Evolutionary conservation across 2,113 vertebrate genomes (phyloP).

Genomic region (Panthera uncia): DNA sequence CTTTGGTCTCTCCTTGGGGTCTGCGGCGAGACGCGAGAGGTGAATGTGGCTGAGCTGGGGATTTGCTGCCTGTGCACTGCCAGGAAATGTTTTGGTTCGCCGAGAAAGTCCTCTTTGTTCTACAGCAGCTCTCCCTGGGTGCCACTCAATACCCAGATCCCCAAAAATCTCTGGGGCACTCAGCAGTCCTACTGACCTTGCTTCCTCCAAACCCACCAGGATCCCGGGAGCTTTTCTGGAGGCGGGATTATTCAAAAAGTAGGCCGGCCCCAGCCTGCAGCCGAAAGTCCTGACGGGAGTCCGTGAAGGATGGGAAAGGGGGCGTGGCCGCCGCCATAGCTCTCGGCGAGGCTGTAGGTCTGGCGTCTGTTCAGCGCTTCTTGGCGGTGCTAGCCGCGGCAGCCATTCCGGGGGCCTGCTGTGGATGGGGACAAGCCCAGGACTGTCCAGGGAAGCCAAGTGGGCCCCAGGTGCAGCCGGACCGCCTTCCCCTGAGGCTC

Average conservation of each 20-base stretch:
- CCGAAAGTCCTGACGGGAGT: neutral
- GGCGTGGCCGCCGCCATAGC: rapidly evolving
- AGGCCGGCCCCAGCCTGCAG: neutral
- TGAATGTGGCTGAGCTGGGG: neutral
- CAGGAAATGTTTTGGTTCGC: neutral
- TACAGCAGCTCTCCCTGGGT: too few relatives aligned
- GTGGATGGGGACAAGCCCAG: neutral
- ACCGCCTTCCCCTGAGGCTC: neutral
- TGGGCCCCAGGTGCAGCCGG: too few relatives aligned
- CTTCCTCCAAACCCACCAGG: neutral
- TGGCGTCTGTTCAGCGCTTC: rapidly evolving
- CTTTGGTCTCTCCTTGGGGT: neutral
- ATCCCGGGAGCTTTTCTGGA: neutral
- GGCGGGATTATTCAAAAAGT: neutral
- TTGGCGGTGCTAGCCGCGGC: neutral
- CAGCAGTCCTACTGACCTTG: neutral
- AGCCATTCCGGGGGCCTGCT: neutral
- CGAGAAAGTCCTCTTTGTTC: neutral
- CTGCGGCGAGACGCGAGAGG: rapidly evolving
- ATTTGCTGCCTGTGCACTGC: neutral
- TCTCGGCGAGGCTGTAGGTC: rapidly evolving
- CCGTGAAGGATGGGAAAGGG: neutral
- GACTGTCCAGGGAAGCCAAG: neutral
- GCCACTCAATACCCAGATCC: neutral
- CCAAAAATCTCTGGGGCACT: neutral